Evolutionary conservation across 2,113 vertebrate species (phyloP).

Genomic region (Malurus elegans): DNA sequence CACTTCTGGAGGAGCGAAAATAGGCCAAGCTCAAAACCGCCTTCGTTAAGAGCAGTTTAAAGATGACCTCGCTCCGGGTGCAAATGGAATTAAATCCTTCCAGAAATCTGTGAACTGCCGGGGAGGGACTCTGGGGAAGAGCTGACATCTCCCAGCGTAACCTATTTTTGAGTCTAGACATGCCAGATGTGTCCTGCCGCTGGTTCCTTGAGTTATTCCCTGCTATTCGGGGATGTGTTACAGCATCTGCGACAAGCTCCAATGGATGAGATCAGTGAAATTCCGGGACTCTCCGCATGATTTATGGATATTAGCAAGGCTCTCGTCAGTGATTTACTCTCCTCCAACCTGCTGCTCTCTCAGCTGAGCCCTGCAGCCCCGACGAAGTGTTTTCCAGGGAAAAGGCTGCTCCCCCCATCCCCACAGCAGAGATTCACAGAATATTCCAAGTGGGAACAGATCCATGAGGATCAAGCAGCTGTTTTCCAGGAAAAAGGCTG

Average conservation of each 20-base stretch:
- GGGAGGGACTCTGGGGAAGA: background rate
- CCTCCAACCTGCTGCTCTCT: background rate
- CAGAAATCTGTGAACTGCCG: background rate
- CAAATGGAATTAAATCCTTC: background rate
- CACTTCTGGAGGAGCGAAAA: background rate
- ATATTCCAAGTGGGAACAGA: background rate
- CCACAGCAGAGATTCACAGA: too few species aligned
- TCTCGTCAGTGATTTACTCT: background rate
- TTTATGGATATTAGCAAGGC: background rate
- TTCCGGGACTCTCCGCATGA: background rate
- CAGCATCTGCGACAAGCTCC: background rate
- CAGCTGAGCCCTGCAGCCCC: background rate
- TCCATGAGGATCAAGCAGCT: too few species aligned
- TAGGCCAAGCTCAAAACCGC: background rate
- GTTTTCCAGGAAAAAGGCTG: too few species aligned
- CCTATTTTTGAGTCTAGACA: constrained; percentile 16
- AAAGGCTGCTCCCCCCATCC: background rate
- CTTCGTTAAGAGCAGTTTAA: background rate
- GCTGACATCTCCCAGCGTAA: background rate
- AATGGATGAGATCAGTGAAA: background rate
- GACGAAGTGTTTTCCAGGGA: background rate
- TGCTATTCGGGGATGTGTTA: background rate
- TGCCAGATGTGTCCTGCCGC: constrained; percentile 28
- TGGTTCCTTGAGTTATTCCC: background rate
- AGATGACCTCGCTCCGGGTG: background rate